Base-by-base conservation (phyloP, 2,113 vertebrate genomes). In the Todiramphus saurophagus region DNA sequence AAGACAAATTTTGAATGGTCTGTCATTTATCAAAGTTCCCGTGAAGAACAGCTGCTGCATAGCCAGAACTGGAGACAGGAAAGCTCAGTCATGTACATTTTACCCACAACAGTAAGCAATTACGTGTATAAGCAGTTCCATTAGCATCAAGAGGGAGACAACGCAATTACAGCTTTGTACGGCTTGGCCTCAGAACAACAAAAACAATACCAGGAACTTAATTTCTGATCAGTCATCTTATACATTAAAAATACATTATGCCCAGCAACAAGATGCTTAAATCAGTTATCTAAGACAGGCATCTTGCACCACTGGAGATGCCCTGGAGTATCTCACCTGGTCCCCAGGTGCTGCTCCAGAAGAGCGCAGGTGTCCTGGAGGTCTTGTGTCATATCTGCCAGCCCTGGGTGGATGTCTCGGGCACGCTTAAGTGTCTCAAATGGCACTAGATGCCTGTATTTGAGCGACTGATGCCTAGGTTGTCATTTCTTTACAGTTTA, bases 261-360 rank as follows among this genome's bases (percentile, higher is more conserved):
- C 78, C 63, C 67, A 84, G 69, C 92, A 93, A 91, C 21, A 89
- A 76, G 35, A 90, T 48, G 83, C 60, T 95, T 60, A 78, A 89
- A 89, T 51, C 89, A 78, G 53, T 81, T 78, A 88, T 24, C 81
- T 51, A 94, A 67, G 66, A 37, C 24, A 75, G 80, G 68, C 76
- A 95, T 27, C 73, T 48, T 87, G 89, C 5, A 8, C 77, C 89
- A 62, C 4, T 66, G 70, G 91, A 95, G 81, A 89, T 85, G 87
- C 77, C 87, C 77, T 95, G 84, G 35, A 89, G 35, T 82, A 23
- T 91, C 95, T 97, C 95, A 96, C 96, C 96, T 97, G 89, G 93
- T 97, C 3, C 93, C 94, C 94, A 97, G 96, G 91, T 97, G 96
- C 93, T 96, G 96, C 93, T 97, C 96, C 96, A 97, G 95, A 44